Evolutionary conservation across 2,888 invertebrate genomes (phyloP).

Genomic region (Hirtodrosophila histrioides): DNA sequence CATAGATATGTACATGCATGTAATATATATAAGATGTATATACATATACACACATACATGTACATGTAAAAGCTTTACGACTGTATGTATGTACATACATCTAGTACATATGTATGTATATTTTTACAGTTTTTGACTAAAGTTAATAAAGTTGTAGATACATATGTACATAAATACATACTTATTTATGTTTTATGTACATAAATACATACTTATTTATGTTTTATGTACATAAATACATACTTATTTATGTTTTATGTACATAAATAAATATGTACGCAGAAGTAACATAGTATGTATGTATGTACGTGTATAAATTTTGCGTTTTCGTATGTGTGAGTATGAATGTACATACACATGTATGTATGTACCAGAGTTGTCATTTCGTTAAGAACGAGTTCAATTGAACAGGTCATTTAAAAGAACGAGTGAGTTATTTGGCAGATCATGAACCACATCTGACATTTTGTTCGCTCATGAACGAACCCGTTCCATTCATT

Average conservation of each 20-base stretch:
- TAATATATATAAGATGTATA: background rate
- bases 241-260: background rate
- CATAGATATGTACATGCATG: background rate
- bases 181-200: background rate
- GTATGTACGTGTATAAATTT: no score
- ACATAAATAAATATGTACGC: background rate
- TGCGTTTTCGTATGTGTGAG: no score
- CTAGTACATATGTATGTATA: background rate
- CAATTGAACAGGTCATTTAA: no score
- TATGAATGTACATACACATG: slow-evolving; percentile 8
- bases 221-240: background rate
- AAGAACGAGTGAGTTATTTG: no score
- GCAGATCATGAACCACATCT: no score
- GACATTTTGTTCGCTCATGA: no score
- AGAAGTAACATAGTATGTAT: slow-evolving; percentile 3
- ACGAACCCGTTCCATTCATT: no score
- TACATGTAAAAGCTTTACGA: background rate
- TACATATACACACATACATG: background rate
- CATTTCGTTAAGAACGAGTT: no score
- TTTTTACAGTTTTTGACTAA: background rate
- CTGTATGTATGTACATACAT: background rate
- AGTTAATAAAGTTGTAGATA: background rate
- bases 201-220: background rate
- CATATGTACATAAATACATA: slow-evolving; percentile 7
- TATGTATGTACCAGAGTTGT: no score